Percentiles rank a stretch among this genome's conserved stretches.
Evolutionary conservation across 2,888 invertebrate genomes (phyloP).

Genomic region (Nephrotoma appendiculata): DNA sequence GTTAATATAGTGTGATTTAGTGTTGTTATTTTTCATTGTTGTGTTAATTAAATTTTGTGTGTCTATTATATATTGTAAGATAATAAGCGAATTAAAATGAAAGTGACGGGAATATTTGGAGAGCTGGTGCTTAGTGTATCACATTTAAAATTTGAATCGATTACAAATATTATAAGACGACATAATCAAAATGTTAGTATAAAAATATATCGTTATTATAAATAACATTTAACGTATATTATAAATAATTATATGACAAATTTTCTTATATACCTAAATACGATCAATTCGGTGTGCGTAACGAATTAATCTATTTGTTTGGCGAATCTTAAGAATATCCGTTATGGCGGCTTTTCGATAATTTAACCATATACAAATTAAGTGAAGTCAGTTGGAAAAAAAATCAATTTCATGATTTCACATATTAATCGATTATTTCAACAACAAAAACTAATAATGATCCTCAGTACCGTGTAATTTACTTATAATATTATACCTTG

Average conservation of each 20-base stretch:
- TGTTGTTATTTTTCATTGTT: not conserved
- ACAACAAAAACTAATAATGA: not conserved
- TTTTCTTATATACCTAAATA: no score
- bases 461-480: not conserved
- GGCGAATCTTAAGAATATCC: not conserved
- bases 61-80: not conserved
- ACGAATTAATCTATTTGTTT: not conserved
- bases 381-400: no score
- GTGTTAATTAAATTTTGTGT: slow-evolving; percentile 2
- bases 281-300: no score
- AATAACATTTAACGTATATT: no score
- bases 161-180: slow-evolving; percentile 17
- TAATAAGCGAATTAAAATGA: not conserved
- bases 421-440: not conserved
- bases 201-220: not conserved
- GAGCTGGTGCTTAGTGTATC: slow-evolving; percentile 32
- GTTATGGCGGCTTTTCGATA: no score
- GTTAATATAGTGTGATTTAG: not conserved
- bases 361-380: no score
- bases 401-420: not conserved
- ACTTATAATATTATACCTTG: not conserved
- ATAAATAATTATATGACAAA: no score
- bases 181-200: slow-evolving; percentile 26
- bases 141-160: slow-evolving; percentile 25
- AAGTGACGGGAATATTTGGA: slow-evolving; percentile 28